phyloP scores from a whole-genome alignment of 2,113 vertebrate genomes.

The Sinocyclocheilus maitianheensis region DNA sequence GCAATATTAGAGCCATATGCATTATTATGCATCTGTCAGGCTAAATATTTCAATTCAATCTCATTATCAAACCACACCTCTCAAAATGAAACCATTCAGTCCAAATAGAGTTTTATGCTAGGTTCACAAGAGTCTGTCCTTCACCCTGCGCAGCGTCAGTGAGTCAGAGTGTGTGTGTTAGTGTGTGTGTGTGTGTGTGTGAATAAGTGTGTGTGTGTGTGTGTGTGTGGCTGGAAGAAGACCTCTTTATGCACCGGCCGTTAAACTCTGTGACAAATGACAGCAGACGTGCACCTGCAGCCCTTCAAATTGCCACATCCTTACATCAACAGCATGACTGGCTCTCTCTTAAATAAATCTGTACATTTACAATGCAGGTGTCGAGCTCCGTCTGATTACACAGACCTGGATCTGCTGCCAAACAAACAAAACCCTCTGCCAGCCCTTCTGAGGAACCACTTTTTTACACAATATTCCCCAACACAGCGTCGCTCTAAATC shows the following conservation, averaged over 20 bases:
- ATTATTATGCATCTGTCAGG: too few species aligned
- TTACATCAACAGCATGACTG: constrained; percentile 41
- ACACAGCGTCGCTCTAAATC: neutral
- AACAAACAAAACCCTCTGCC: constrained; percentile 51
- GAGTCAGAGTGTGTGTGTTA: neutral
- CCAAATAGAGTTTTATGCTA: neutral
- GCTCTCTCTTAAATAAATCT: constrained; percentile 45
- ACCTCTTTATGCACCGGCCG: constrained; percentile 47
- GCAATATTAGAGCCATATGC: neutral
- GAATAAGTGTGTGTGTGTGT: neutral
- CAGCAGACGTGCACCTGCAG: constrained; percentile 53
- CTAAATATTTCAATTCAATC: neutral
- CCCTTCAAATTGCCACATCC: constrained; percentile 45
- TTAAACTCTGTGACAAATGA: constrained; percentile 51
- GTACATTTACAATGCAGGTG: constrained; percentile 55
- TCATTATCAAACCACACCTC: neutral
- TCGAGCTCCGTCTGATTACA: constrained; percentile 34
- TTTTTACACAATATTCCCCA: constrained; percentile 2
- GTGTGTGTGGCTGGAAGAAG: neutral
- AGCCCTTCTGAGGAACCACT: constrained; percentile 24
- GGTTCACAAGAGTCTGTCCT: neutral
- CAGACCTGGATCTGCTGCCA: constrained; percentile 46
- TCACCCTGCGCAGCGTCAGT: neutral
- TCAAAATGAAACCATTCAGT: neutral
- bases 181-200: neutral